phyloP scores from a whole-genome alignment of 2,113 vertebrate genomes.

The Chaetura pelagica region DNA sequence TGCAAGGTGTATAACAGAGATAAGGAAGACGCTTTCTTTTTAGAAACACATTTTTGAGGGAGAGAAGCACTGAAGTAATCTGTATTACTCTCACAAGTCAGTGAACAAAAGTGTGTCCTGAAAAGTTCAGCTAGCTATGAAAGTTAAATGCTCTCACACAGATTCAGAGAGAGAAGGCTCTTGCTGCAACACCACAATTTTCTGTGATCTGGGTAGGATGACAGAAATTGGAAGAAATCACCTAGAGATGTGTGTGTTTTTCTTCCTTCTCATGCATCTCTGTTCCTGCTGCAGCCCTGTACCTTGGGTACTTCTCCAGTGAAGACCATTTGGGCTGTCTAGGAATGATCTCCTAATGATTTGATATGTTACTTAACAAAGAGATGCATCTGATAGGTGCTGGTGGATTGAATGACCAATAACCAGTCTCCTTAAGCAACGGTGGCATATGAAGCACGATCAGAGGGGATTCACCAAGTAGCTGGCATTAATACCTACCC shows the following conservation, averaged over 20 bases:
- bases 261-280: not conserved
- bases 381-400: not conserved
- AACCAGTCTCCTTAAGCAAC: not conserved
- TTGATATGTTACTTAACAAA: not conserved
- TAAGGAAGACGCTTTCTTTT: not conserved
- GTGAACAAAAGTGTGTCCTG: not conserved
- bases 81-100: constrained; percentile 9
- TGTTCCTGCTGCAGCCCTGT: not conserved
- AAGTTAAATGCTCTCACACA: not conserved
- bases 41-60: not conserved
- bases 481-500: not conserved
- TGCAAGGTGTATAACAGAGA: not conserved
- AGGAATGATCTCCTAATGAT: not conserved
- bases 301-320: not conserved
- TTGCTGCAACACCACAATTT: not conserved
- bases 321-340: not conserved
- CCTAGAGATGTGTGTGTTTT: not conserved
- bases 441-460: not conserved
- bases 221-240: not conserved
- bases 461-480: not conserved
- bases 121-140: not conserved
- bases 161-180: not conserved
- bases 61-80: not conserved
- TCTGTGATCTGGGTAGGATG: not conserved
- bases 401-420: not conserved